Conservation (phyloP, 2,113 vertebrate species). For the Tinamus guttatus region DNA sequence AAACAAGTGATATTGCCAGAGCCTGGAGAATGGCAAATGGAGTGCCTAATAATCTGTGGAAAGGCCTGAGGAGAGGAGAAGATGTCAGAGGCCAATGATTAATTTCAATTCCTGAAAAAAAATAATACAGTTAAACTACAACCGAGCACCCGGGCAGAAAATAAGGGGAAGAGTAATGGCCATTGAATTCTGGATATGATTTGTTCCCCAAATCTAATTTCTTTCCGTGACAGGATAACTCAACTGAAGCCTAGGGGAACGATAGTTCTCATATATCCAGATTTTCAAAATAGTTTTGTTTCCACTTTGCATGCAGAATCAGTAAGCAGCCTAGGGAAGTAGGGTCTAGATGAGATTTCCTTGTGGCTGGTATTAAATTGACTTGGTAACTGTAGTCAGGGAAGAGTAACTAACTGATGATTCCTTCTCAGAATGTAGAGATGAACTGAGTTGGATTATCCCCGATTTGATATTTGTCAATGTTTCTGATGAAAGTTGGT, state of each 20-base stretch:
- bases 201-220: conserved; percentile 14
- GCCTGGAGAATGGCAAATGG: background rate
- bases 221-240: background rate
- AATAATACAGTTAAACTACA: background rate
- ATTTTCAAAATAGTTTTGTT: background rate
- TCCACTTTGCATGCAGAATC: background rate
- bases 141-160: background rate
- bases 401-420: background rate
- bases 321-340: background rate
- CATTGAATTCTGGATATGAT: background rate
- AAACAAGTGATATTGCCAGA: background rate
- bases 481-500: background rate
- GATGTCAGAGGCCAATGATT: background rate
- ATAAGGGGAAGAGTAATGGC: background rate
- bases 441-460: background rate
- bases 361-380: background rate
- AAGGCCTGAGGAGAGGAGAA: background rate
- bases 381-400: background rate
- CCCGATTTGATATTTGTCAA: background rate
- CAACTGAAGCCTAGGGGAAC: background rate
- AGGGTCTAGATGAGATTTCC: background rate
- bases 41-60: background rate
- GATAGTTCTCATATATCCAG: background rate
- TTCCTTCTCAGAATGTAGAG: background rate
- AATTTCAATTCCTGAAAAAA: background rate